Conservation (phyloP, 2,113 vertebrate genomes). For the Notothenia rossii region DNA sequence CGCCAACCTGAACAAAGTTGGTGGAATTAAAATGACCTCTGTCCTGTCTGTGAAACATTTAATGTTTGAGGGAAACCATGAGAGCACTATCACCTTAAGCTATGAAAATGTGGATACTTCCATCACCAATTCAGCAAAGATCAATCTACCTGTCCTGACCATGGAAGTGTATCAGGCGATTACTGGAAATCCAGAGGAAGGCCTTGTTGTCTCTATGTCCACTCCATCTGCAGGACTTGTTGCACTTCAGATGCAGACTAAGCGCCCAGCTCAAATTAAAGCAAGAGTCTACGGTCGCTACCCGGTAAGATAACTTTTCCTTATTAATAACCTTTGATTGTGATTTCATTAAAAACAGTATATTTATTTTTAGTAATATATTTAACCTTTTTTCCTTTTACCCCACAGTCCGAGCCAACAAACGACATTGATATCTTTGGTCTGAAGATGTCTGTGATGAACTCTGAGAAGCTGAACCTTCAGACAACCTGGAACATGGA, state of each 20-base stretch:
- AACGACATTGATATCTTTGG: slow-evolving; percentile 85
- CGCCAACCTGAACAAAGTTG: slow-evolving; percentile 84
- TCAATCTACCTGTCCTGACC: slow-evolving; percentile 72
- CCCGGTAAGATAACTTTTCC: slow-evolving; percentile 80
- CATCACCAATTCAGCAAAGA: slow-evolving; percentile 82
- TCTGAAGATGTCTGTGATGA: slow-evolving; percentile 80
- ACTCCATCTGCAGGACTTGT: slow-evolving; percentile 86
- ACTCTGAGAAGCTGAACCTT: slow-evolving; percentile 81
- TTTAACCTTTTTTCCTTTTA: slow-evolving; percentile 43
- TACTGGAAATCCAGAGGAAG: slow-evolving; percentile 81
- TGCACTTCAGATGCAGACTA: slow-evolving; percentile 75
- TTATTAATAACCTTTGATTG: background rate
- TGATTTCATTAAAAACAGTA: background rate
- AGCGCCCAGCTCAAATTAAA: slow-evolving; percentile 61
- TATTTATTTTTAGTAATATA: slow-evolving; percentile 31
- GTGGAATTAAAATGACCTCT: slow-evolving; percentile 86
- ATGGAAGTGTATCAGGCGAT: slow-evolving; percentile 88
- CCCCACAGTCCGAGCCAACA: slow-evolving; percentile 84
- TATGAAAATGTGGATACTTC: slow-evolving; percentile 82
- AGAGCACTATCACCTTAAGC: slow-evolving; percentile 84
- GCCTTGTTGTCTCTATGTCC: slow-evolving; percentile 75
- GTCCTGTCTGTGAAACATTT: slow-evolving; percentile 83
- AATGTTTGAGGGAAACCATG: slow-evolving; percentile 86
- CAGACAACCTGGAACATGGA: slow-evolving; percentile 88
- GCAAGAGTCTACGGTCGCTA: slow-evolving; percentile 84